These are phyloP conservation scores for Empis stercorea DNA, from an alignment of 2,888 invertebrate species.

Conservation along the genomic window DNA sequence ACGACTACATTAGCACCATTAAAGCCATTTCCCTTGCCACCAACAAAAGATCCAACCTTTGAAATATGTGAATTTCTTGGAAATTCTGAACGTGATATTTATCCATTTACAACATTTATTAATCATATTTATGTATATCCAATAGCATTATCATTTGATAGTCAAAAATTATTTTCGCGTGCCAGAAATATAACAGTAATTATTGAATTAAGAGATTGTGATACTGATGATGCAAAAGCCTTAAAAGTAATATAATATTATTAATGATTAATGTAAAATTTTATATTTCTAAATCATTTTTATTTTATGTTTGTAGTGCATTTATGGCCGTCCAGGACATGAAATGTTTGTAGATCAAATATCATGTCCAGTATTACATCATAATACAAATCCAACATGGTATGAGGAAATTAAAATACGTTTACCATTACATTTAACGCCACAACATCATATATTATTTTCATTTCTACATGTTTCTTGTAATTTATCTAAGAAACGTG, in stretches of 20 bases:
- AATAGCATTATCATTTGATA: conserved; percentile 70
- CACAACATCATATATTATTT: conserved; percentile 84
- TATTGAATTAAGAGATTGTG: conserved; percentile 75
- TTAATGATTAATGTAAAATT: background rate
- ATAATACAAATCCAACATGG: conserved; percentile 80
- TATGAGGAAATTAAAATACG: conserved; percentile 88
- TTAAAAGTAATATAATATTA: conserved; percentile 50
- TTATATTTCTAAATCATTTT: background rate
- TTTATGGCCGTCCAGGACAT: conserved; percentile 59
- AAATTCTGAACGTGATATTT: conserved; percentile 51
- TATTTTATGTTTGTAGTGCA: conserved; percentile 41
- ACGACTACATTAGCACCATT: conserved; percentile 72
- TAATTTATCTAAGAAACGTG: conserved; percentile 67
- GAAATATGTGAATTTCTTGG: conserved; percentile 74
- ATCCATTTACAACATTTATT: conserved; percentile 70
- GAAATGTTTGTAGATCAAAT: conserved; percentile 51
- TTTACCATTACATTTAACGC: conserved; percentile 71
- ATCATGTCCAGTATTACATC: conserved; percentile 74
- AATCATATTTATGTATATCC: conserved; percentile 94
- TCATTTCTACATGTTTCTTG: conserved; percentile 94
- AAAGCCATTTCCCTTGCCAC: conserved; percentile 74
- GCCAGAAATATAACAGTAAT: conserved; percentile 91
- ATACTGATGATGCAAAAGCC: conserved; percentile 55
- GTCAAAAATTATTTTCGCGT: conserved; percentile 79
- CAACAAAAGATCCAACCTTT: conserved; percentile 57